phyloP scores from a whole-genome alignment of 2,113 vertebrate species.

The Amia ocellicauda region DNA sequence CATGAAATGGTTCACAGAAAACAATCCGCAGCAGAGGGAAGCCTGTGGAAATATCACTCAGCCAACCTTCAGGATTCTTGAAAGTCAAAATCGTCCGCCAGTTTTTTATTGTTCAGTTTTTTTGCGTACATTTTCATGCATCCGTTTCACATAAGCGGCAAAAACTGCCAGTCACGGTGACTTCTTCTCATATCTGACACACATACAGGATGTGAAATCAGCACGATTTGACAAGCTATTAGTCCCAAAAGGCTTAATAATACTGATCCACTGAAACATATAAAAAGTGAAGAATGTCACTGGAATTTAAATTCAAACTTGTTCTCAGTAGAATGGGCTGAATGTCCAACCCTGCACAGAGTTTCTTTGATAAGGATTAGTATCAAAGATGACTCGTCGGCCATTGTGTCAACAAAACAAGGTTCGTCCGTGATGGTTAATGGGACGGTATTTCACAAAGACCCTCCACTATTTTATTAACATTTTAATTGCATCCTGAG shows the following conservation, averaged over 20 bases:
- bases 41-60: conserved; percentile 43
- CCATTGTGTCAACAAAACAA: too few species aligned
- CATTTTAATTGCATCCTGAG: too few species aligned
- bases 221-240: conserved; percentile 24
- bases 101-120: not conserved
- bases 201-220: conserved; percentile 27
- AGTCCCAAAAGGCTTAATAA: conserved; percentile 29
- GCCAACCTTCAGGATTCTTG: conserved; percentile 10
- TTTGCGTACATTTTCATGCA: not conserved
- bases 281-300: conserved; percentile 21
- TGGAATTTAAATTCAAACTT: conserved; percentile 22
- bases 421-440: too few species aligned
- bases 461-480: too few species aligned
- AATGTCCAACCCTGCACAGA: not conserved
- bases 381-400: conserved; percentile 12
- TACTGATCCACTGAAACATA: conserved; percentile 31
- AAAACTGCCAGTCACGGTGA: conserved; percentile 27
- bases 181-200: not conserved
- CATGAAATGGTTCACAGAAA: conserved; percentile 42
- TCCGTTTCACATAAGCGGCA: not conserved
- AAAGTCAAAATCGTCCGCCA: conserved; percentile 9
- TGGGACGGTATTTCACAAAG: too few species aligned
- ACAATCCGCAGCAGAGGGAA: not conserved
- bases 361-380: conserved; percentile 29
- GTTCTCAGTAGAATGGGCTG: conserved; percentile 2